Percentiles rank a stretch among this genome's conserved stretches.
Evolutionary conservation across 2,797 vertebrate species (phyloP).

Genomic region (Malurus leucopterus): DNA sequence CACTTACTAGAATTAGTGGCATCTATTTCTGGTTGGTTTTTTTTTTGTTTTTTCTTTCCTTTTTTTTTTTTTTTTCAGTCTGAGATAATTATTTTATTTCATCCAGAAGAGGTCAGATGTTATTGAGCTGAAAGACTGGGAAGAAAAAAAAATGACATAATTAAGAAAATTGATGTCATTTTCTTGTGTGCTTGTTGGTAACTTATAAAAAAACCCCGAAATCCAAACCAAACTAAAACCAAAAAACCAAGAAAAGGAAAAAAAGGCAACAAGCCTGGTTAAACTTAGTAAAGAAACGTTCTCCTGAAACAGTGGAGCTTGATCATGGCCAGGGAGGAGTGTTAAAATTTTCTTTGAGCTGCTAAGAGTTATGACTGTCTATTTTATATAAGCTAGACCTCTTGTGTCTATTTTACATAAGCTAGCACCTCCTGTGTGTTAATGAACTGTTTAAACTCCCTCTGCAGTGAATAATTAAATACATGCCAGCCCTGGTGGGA

Average conservation of each 20-base stretch:
- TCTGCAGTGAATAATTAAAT: background rate
- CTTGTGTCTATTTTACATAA: background rate
- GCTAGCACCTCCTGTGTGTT: background rate
- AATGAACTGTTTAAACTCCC: background rate
- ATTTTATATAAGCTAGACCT: background rate
- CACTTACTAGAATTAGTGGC: background rate
- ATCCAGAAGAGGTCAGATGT: background rate
- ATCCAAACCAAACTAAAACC: no score
- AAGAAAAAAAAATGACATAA: background rate
- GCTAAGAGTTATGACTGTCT: background rate
- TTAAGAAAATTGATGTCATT: background rate
- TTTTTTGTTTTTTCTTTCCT: no score
- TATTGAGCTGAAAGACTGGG: background rate
- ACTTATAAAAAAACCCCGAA: no score
- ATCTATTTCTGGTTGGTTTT: background rate
- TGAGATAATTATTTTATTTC: background rate
- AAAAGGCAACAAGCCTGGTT: background rate
- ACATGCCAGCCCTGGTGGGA: background rate
- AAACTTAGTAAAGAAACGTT: background rate
- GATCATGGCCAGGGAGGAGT: background rate
- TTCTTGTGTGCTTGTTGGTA: background rate
- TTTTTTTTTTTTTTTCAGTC: background rate
- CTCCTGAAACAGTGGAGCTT: background rate
- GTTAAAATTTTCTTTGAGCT: background rate
- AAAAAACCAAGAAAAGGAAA: accelerated